Conservation (phyloP, 1,140 invertebrate species). For the Leguminivora glycinivorella region DNA sequence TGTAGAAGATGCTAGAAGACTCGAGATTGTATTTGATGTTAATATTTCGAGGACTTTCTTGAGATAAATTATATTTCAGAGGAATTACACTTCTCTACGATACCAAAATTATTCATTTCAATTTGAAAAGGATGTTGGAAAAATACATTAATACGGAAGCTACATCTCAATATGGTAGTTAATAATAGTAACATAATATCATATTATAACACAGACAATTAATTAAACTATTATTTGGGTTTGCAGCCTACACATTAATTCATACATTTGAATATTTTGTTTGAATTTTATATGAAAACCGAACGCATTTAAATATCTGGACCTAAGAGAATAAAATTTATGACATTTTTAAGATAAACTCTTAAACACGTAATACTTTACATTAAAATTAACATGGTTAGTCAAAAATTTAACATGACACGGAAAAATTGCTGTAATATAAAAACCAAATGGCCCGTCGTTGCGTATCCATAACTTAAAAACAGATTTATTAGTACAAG, state of each 20-base stretch:
- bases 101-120: too few relatives aligned
- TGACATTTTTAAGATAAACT: background rate
- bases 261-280: background rate
- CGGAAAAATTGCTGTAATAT: background rate
- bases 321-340: background rate
- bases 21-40: too few relatives aligned
- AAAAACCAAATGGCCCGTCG: background rate
- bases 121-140: too few relatives aligned
- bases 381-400: background rate
- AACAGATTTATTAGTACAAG: background rate
- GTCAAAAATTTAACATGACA: background rate
- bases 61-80: too few relatives aligned
- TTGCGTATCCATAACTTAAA: constrained; percentile 13
- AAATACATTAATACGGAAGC: too few relatives aligned
- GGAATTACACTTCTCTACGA: too few relatives aligned
- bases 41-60: too few relatives aligned
- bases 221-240: background rate
- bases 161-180: too few relatives aligned
- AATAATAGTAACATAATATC: background rate
- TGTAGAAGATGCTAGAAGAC: too few relatives aligned
- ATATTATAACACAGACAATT: background rate
- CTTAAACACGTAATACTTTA: background rate
- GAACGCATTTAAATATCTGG: background rate
- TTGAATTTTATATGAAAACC: background rate
- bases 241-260: background rate